Evolutionary conservation across 1,140 invertebrate genomes (phyloP).

Genomic region (Philopotamus ludificatus): DNA sequence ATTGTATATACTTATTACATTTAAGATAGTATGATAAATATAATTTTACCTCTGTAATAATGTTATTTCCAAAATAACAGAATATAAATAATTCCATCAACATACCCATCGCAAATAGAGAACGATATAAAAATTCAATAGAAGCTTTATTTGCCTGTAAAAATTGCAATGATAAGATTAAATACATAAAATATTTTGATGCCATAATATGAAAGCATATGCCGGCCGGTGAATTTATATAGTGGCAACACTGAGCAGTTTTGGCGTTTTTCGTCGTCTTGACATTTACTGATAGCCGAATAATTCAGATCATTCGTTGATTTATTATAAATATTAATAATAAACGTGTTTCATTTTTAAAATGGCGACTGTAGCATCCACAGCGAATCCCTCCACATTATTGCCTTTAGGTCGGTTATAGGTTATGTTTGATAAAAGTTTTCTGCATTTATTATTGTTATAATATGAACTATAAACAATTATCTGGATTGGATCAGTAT

Average conservation of each 20-base stretch:
- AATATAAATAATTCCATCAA: constrained; percentile 22
- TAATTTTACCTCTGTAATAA: constrained; percentile 28
- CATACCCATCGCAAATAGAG: constrained; percentile 32
- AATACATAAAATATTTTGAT: too few relatives aligned
- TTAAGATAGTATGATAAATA: neutral
- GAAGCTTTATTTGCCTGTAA: constrained; percentile 9
- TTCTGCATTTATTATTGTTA: neutral
- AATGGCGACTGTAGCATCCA: constrained; percentile 44
- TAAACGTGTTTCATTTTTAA: neutral
- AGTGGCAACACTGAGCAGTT: too few relatives aligned
- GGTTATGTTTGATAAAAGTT: neutral
- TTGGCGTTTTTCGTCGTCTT: too few relatives aligned
- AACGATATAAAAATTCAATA: constrained; percentile 28
- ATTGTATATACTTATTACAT: neutral
- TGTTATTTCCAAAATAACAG: constrained; percentile 35
- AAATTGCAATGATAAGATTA: too few relatives aligned
- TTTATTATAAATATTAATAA: too few relatives aligned
- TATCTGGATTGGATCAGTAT: constrained; percentile 18
- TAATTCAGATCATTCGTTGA: too few relatives aligned
- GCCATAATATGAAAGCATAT: too few relatives aligned
- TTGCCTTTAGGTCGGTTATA: constrained; percentile 64
- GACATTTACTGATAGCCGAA: too few relatives aligned
- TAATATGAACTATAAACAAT: constrained; percentile 15
- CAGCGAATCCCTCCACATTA: constrained; percentile 69
- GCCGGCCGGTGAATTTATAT: too few relatives aligned